Conservation (phyloP, 2,888 invertebrate genomes). For the Machimus rusticus region DNA sequence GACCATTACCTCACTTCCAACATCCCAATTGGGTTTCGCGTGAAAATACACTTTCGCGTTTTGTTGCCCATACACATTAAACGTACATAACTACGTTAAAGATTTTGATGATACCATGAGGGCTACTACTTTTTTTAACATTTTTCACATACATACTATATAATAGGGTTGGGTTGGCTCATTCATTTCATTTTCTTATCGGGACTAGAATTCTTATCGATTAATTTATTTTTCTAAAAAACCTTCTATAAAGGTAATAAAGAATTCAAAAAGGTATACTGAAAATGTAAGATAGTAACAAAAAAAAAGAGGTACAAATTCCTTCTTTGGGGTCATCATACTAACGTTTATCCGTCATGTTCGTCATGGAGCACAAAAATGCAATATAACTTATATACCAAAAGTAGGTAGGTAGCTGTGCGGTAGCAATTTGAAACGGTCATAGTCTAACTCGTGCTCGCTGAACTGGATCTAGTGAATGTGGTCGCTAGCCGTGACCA, state of each 20-base stretch:
- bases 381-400: too few relatives aligned
- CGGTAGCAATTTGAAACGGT: constrained; percentile 5
- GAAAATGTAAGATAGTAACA: too few relatives aligned
- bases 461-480: neutral
- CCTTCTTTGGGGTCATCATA: too few relatives aligned
- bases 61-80: neutral
- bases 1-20: neutral
- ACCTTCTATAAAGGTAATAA: neutral
- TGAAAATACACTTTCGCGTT: neutral
- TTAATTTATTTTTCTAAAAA: neutral
- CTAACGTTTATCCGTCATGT: too few relatives aligned
- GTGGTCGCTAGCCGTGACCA: neutral
- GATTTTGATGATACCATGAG: neutral
- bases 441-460: neutral
- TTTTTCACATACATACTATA: too few relatives aligned
- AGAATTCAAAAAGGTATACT: neutral
- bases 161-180: neutral
- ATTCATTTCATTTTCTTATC: neutral
- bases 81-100: neutral
- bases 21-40: neutral
- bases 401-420: neutral
- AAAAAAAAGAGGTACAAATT: too few relatives aligned
- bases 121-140: neutral
- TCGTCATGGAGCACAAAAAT: neutral
- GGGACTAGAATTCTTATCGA: neutral